A percentile compares a stretch with the other conserved stretches of the same genome.
Conservation (phyloP, 2,888 invertebrate genomes). For the Eupithecia inturbata region DNA sequence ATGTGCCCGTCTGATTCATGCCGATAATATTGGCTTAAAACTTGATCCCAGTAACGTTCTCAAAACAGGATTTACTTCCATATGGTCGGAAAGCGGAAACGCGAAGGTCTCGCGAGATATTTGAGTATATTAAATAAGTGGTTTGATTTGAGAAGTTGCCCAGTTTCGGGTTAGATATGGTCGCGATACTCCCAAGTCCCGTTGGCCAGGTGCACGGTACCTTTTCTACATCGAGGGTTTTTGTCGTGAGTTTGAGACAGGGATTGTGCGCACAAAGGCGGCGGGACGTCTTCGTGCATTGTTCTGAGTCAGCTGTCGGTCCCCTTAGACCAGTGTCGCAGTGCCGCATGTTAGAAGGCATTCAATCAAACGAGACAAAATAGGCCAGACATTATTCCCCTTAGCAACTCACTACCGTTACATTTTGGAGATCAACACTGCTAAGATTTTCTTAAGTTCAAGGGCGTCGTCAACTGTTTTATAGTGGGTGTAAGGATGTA, state of each 20-base stretch:
- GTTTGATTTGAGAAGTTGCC: conserved; percentile 56
- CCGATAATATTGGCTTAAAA: conserved; percentile 12
- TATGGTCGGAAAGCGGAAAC: conserved; percentile 59
- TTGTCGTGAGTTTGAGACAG: conserved; percentile 66
- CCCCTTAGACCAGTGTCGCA: conserved; percentile 62
- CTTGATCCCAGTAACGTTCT: conserved; percentile 28
- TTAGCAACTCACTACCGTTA: conserved; percentile 25
- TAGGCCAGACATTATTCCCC: conserved; percentile 26
- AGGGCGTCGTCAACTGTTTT: conserved; percentile 32
- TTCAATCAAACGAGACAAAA: conserved; percentile 33
- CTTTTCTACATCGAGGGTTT: conserved; percentile 59
- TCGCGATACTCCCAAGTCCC: conserved; percentile 44
- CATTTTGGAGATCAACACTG: conserved; percentile 7
- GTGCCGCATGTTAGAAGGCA: conserved; percentile 41
- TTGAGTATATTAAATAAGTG: conserved; percentile 45
- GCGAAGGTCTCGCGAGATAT: conserved; percentile 51
- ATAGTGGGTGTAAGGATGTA: conserved; percentile 37
- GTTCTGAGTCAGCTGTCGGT: conserved; percentile 79
- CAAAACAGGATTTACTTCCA: conserved; percentile 36
- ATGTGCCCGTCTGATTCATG: conserved; percentile 6
- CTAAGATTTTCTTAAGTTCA: not conserved
- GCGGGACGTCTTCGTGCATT: conserved; percentile 81
- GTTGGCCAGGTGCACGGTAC: conserved; percentile 79
- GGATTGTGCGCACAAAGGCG: conserved; percentile 70
- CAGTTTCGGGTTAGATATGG: conserved; percentile 71